phyloP scores from a whole-genome alignment of 2,797 vertebrate genomes.

The Melanotaenia boesemani region DNA sequence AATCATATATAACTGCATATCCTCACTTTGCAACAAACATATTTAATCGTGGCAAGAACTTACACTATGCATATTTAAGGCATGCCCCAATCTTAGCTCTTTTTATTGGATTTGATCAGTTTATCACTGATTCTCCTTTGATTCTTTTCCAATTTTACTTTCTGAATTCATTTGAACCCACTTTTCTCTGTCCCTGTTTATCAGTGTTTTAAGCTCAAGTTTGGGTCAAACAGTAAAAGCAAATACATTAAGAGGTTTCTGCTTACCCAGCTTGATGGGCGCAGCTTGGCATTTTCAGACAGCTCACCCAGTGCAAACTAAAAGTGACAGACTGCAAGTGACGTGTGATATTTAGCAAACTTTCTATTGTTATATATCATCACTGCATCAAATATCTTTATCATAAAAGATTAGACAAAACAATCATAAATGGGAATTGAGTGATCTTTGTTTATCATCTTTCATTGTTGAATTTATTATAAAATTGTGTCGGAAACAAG shows the following conservation, averaged over 20 bases:
- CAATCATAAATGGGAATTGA: background rate
- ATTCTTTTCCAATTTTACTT: conserved; percentile 33
- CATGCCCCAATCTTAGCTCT: conserved; percentile 19
- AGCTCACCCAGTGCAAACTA: conserved; percentile 1
- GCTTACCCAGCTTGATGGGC: conserved; percentile 20
- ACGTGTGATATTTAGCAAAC: background rate
- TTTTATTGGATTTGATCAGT: conserved; percentile 22
- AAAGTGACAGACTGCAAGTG: background rate
- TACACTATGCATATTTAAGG: conserved; percentile 11
- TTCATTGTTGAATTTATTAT: background rate
- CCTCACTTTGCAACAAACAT: conserved; percentile 2
- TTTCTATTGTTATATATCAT: background rate
- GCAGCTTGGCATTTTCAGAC: conserved; percentile 6
- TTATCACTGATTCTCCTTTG: conserved; percentile 59
- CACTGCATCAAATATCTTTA: background rate
- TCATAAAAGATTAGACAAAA: background rate
- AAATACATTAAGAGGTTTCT: conserved; percentile 38
- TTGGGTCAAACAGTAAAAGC: conserved; percentile 47
- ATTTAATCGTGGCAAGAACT: conserved; percentile 28
- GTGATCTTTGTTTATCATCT: too few species aligned
- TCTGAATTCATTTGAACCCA: background rate
- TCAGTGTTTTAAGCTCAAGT: conserved; percentile 16
- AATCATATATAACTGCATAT: conserved; percentile 28
- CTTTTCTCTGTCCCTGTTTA: conserved; percentile 10
- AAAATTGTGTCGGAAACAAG: background rate